Evolutionary conservation across 2,113 vertebrate genomes (phyloP).

Genomic region (Herpailurus yagouaroundi): DNA sequence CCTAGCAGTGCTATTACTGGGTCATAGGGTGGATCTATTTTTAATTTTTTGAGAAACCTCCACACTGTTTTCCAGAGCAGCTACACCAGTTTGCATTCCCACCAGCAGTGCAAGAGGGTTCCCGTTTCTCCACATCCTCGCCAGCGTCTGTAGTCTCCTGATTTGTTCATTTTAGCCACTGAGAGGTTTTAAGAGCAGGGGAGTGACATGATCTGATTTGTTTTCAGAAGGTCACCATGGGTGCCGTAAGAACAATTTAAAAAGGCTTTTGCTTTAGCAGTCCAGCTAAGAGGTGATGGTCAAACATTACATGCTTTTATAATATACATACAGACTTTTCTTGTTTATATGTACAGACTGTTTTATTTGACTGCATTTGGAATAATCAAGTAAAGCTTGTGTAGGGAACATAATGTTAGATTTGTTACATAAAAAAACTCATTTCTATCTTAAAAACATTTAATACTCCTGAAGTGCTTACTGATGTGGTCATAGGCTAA

Average conservation of each 20-base stretch:
- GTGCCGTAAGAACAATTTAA: neutral
- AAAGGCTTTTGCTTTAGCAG: neutral
- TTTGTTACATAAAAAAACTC: neutral
- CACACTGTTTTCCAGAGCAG: no score
- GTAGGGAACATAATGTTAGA: neutral
- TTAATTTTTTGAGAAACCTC: no score
- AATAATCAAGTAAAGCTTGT: neutral
- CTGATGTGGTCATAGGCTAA: neutral
- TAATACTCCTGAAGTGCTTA: conserved; percentile 7
- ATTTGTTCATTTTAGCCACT: neutral
- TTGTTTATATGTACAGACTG: neutral
- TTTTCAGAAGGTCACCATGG: neutral
- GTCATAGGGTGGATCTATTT: no score
- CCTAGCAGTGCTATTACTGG: no score
- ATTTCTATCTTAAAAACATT: neutral
- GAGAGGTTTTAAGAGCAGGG: neutral
- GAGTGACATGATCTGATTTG: neutral
- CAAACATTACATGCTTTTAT: neutral
- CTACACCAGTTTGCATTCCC: no score
- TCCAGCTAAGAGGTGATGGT: neutral
- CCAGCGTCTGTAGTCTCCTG: no score
- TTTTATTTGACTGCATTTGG: conserved; percentile 12
- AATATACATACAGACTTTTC: neutral
- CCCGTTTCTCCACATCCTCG: no score
- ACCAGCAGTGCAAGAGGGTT: no score